Evolutionary conservation across 2,113 vertebrate genomes (phyloP).

Genomic region (Oreamnos americanus): DNA sequence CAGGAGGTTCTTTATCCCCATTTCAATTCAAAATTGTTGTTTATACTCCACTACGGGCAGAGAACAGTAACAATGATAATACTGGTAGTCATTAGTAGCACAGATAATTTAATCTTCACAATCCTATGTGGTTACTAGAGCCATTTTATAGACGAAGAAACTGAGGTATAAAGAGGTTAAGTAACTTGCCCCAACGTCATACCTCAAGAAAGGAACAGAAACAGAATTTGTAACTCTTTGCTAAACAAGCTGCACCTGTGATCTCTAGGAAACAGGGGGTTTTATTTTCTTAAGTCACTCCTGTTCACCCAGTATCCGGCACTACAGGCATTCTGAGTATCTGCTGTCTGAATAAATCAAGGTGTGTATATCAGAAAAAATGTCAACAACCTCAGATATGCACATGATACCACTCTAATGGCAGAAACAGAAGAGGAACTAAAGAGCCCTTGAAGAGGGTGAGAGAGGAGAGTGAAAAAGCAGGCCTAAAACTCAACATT

Average conservation of each 20-base stretch:
- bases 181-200: background rate
- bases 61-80: background rate
- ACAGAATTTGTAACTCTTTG: background rate
- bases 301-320: background rate
- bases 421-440: background rate
- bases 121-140: background rate
- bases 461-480: background rate
- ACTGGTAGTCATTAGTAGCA: background rate
- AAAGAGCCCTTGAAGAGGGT: background rate
- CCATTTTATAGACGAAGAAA: background rate
- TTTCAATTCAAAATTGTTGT: background rate
- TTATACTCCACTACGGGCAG: background rate
- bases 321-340: background rate
- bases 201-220: background rate
- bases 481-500: background rate
- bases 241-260: background rate
- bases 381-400: background rate
- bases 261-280: background rate
- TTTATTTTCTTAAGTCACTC: background rate
- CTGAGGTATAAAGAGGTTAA: background rate
- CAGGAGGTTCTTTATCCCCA: background rate
- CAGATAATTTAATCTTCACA: background rate
- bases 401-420: background rate
- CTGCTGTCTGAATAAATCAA: background rate
- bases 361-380: background rate